Evolutionary conservation across 2,888 invertebrate genomes (phyloP).

Genomic region (Nomada flava): DNA sequence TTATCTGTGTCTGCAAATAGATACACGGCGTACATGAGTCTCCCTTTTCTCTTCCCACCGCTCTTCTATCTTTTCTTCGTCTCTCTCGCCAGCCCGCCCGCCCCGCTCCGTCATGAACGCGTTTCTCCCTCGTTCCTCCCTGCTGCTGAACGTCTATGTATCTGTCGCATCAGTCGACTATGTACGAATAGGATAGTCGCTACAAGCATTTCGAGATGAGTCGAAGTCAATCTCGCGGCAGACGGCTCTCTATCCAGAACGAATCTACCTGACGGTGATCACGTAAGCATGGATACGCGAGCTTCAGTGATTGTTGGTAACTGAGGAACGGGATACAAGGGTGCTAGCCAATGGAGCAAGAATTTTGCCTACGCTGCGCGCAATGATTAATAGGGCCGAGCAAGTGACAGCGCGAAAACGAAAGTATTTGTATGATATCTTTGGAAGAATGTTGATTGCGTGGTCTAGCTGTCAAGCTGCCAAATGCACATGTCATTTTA

Average conservation of each 20-base stretch:
- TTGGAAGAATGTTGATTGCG: no score
- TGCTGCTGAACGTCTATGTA: conserved; percentile 62
- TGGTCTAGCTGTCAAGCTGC: no score
- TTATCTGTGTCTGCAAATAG: conserved; percentile 84
- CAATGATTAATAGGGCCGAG: conserved; percentile 58
- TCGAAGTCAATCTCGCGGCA: conserved; percentile 80
- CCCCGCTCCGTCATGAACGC: conserved; percentile 49
- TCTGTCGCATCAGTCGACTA: conserved; percentile 73
- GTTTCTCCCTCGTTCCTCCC: conserved; percentile 56
- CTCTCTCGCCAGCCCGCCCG: conserved; percentile 61
- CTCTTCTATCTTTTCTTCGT: conserved; percentile 62
- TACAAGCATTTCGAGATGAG: conserved; percentile 81
- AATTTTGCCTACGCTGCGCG: conserved; percentile 39
- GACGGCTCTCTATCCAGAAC: conserved; percentile 67
- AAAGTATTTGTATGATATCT: no score
- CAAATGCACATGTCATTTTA: no score
- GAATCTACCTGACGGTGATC: conserved; percentile 70
- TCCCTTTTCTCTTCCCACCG: conserved; percentile 68
- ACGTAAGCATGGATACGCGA: conserved; percentile 72
- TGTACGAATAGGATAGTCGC: conserved; percentile 80
- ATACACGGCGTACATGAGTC: conserved; percentile 81
- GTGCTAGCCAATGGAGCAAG: neutral
- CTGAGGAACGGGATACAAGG: conserved; percentile 21
- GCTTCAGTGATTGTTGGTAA: conserved; percentile 69
- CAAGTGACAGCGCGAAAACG: conserved; percentile 14